Evolutionary conservation across 2,797 vertebrate species (phyloP).

Genomic region (Melanotaenia trifasciata): DNA sequence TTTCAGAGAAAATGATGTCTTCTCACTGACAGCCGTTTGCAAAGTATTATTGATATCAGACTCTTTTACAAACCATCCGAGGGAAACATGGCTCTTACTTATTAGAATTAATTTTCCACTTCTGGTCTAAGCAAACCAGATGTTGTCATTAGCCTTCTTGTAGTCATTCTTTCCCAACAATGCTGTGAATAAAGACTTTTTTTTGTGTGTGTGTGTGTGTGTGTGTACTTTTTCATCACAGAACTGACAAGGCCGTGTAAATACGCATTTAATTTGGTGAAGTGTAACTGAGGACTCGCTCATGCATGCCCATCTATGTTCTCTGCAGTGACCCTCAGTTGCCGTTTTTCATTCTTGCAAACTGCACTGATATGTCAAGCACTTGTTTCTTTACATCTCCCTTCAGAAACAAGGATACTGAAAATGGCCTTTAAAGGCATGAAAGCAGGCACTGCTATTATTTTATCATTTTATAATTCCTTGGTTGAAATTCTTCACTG

Average conservation of each 20-base stretch:
- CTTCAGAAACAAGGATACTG: slow-evolving; percentile 28
- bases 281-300: slow-evolving; percentile 65
- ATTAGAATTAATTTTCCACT: not conserved
- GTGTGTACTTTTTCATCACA: slow-evolving; percentile 18
- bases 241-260: slow-evolving; percentile 62
- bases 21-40: not conserved
- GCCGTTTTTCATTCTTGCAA: slow-evolving; percentile 45
- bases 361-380: slow-evolving; percentile 44
- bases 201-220: not conserved
- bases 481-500: slow-evolving; percentile 46
- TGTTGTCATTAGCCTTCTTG: not conserved
- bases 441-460: slow-evolving; percentile 29
- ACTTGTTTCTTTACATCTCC: slow-evolving; percentile 37
- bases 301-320: slow-evolving; percentile 44
- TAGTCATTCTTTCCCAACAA: slow-evolving; percentile 6
- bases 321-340: slow-evolving; percentile 41
- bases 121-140: not conserved
- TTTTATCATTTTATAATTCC: slow-evolving; percentile 47
- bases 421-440: slow-evolving; percentile 39
- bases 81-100: not conserved
- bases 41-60: not conserved
- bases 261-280: slow-evolving; percentile 64
- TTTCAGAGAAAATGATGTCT: not conserved
- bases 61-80: not conserved
- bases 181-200: slow-evolving; percentile 19